phyloP scores from a whole-genome alignment of 2,888 invertebrate species.

The Sinopyrophorus schimmeli region DNA sequence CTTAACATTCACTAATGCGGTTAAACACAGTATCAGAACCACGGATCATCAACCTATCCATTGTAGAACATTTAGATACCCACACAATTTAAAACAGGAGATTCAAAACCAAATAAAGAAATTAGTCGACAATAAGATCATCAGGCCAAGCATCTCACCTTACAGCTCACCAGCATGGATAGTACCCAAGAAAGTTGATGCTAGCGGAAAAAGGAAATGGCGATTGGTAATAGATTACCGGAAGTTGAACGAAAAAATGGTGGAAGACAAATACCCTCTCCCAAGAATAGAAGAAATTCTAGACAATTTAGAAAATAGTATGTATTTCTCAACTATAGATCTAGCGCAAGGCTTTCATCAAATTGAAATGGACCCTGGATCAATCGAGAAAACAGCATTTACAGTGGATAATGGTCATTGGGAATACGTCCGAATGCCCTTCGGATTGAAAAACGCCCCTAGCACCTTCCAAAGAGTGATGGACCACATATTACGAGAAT shows the following conservation, averaged over 20 bases:
- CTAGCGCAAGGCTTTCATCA: conserved; percentile 35
- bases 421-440: conserved; percentile 21
- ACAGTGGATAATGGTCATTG: conserved; percentile 35
- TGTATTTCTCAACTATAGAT: conserved; percentile 33
- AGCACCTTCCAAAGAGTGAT: conserved; percentile 41
- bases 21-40: conserved; percentile 10
- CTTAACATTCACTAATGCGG: conserved; percentile 12
- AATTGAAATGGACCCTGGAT: conserved; percentile 24
- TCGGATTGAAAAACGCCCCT: conserved; percentile 39
- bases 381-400: conserved; percentile 36
- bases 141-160: conserved; percentile 15
- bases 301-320: conserved; percentile 31
- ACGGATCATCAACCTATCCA: conserved; percentile 1
- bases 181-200: conserved; percentile 39
- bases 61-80: conserved; percentile 4
- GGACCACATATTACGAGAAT: conserved; percentile 34
- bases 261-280: conserved; percentile 27
- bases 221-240: conserved; percentile 16
- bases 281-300: conserved; percentile 36
- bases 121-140: conserved; percentile 9
- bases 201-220: conserved; percentile 12
- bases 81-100: not conserved
- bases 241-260: conserved; percentile 19
- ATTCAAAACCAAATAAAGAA: conserved; percentile 10
- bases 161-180: conserved; percentile 45